Percentiles rank a stretch among this genome's conserved stretches.
Evolutionary conservation across 2,888 invertebrate genomes (phyloP).

Genomic region (Xanthia icteritia): DNA sequence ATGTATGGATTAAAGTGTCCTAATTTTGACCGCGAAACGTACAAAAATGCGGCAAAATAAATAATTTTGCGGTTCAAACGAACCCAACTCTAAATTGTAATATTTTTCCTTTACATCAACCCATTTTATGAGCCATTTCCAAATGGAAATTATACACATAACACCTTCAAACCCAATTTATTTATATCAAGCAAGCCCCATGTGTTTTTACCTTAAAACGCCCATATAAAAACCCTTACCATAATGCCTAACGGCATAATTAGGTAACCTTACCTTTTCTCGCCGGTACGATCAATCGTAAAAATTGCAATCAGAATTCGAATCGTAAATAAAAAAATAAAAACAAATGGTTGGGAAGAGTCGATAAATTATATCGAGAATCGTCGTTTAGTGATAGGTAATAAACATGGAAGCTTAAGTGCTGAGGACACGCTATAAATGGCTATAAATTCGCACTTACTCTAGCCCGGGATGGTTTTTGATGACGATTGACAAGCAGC

Average conservation of each 20-base stretch:
- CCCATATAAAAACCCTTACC: conserved; percentile 32
- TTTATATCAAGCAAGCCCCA: conserved; percentile 50
- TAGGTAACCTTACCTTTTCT: conserved; percentile 25
- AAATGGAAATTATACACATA: conserved; percentile 50
- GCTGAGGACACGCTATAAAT: conserved; percentile 58
- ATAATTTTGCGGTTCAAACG: neutral
- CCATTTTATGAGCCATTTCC: conserved; percentile 41
- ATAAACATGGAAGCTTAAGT: conserved; percentile 61
- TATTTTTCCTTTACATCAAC: conserved; percentile 17
- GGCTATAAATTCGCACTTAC: conserved; percentile 58
- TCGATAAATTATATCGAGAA: conserved; percentile 66
- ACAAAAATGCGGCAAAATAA: neutral
- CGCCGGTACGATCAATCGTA: conserved; percentile 37
- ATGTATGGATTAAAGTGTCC: neutral
- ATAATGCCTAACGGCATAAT: conserved; percentile 50
- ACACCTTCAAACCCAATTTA: conserved; percentile 53
- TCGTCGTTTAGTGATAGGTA: conserved; percentile 62
- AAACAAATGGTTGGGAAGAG: conserved; percentile 58
- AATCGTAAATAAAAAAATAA: conserved; percentile 61
- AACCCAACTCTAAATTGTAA: conserved; percentile 4
- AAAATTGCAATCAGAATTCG: conserved; percentile 58
- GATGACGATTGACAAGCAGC: conserved; percentile 58
- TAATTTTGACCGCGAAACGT: no score
- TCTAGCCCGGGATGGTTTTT: conserved; percentile 48
- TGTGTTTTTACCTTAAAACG: conserved; percentile 36